Base-by-base conservation (phyloP, 2,113 vertebrate species). In the Brachypteracias leptosomus region DNA sequence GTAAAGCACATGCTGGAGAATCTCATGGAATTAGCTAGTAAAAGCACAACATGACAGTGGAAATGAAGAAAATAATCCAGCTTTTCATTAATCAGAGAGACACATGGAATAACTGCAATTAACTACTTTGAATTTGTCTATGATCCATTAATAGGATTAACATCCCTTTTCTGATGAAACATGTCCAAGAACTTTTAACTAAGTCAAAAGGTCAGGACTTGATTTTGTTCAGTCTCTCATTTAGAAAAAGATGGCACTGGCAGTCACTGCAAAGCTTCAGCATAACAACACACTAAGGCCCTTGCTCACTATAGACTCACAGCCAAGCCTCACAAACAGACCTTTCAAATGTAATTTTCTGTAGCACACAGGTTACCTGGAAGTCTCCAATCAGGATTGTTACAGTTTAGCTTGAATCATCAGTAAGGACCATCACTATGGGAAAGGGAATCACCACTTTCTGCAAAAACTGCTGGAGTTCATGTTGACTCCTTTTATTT, bases 71-170 rank as follows among this genome's bases (percentile, higher is more conserved):
- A 77, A 87, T 35, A 78, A 82, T 33, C 18, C 62, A 89, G 29
- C 26, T 79, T 68, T 85, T 94, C 38, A 93, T 90, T 77, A 79
- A 71, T 66, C 65, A 83, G 47, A 89, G 70, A 86, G 55, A 70
- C 26, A 76, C 3, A 4, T 18, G n/a, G n/a, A 85, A 91, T 29
- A 59, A 93, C 38, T 18, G 31, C 75, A 95, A 75, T 72, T 84
- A 94, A 81, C 28, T 73, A 51, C 15, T 52, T 95, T 79, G 93
- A 86, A 84, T 84, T 87, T 49, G 21, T 84, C 83, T 58, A 92
- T 40, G 74, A 86, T 54, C 59, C 42, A 85, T 92, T 92, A 89
- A 84, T 36, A 72, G 44, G 57, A 81, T 87, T 93, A 90, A 95
- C 20, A 90, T 57, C 67, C 42, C 33, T 46, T 47, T 93, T 77